Base-by-base conservation (phyloP, 2,888 invertebrate genomes). In the Halictus ligatus region DNA sequence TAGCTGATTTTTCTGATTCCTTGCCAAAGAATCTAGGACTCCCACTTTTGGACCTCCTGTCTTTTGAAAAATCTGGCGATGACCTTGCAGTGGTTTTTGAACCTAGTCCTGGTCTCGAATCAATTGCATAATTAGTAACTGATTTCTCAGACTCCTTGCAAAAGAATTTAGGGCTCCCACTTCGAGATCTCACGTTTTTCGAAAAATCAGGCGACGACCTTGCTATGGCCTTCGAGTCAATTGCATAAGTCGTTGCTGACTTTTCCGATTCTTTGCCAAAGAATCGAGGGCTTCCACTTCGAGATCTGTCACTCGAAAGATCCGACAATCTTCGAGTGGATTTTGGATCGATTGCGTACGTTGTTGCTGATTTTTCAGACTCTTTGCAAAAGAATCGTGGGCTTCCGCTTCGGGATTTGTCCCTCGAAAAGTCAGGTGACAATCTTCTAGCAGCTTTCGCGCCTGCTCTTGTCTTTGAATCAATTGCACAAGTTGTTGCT, bases 1-100 rank as follows among this genome's bases (percentile, higher is more conserved):
- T 83, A 5, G 79, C 64, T 18, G 80, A 78, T n/a, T 74, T 83
- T 58, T 72, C 67, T 0, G 78, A 43, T 75, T 78, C 81, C 12
- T 40, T 43, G 46, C 84, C 75, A 40, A 78, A 78, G 35, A 74
- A 81, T 40, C 81, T 74, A 3, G 83, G 83, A 5, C 50, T 69
- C 8, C 25, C 58, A n/a, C 72, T 72, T 43, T 58, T 43, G 6
- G 25, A 21, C 8, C 10, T 58, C 1, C 8, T 29, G 1, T 46
- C 15, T 7, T 60, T 72, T n/a, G 8, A 72, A 58, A 21, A 43
- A 25, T 72, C 78, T 7, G 78, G 78, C 18, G 78, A 73, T 13
- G 46, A 46, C 46, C 35, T 64, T 10, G 40, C 29, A 7, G 2
- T 6, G 5, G 12, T 64, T 21, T 46, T 71, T 15, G 75, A 43